These are phyloP conservation scores for Cacoxenus indagator DNA, from an alignment of 2,888 invertebrate genomes.

Conservation along the genomic window DNA sequence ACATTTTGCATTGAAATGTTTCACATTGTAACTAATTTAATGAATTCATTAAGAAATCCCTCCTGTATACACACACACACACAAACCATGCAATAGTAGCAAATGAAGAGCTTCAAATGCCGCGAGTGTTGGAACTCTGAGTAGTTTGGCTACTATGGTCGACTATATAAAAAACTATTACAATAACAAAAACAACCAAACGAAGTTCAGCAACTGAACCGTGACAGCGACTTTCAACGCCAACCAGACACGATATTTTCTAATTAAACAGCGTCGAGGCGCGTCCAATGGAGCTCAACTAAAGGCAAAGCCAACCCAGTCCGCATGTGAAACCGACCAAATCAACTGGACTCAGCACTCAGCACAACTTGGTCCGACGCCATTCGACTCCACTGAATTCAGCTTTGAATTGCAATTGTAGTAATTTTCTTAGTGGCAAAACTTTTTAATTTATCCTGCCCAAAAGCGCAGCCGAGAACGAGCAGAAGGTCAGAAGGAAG, in stretches of 20 bases:
- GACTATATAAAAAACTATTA: neutral
- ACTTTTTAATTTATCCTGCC: neutral
- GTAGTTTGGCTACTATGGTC: no score
- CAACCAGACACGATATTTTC: neutral
- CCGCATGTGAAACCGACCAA: neutral
- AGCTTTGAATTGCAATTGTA: neutral
- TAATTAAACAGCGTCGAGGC: neutral
- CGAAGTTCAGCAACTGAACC: neutral
- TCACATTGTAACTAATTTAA: constrained; percentile 38
- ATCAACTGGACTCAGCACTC: neutral
- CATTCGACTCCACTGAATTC: neutral
- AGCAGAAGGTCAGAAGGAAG: constrained; percentile 12
- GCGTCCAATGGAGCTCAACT: neutral
- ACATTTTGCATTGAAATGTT: neutral
- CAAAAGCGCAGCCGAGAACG: neutral
- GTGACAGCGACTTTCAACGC: neutral
- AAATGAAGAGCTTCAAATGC: neutral
- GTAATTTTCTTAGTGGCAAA: neutral
- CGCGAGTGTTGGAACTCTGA: no score
- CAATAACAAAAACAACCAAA: neutral
- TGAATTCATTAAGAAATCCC: constrained; percentile 38
- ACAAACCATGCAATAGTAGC: neutral
- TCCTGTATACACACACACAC: constrained; percentile 16
- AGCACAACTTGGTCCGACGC: neutral
- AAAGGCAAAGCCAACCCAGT: neutral